Conservation (phyloP, 2,113 vertebrate genomes). For the Chaetodon trifascialis region DNA sequence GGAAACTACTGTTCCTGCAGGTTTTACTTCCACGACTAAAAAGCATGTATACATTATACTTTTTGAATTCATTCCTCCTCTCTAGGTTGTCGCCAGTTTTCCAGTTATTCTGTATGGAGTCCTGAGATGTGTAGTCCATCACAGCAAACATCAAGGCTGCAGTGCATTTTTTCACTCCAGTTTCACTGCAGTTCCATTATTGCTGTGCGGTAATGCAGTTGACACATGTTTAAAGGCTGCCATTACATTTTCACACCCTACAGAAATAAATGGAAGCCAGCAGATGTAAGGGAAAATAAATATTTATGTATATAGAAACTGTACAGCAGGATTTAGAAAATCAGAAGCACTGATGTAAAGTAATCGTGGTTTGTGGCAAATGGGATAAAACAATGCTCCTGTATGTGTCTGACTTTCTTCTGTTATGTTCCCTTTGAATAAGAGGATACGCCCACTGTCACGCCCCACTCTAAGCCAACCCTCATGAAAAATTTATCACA, state of each 20-base stretch:
- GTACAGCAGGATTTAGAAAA: not conserved
- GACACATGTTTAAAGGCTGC: not conserved
- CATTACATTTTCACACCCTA: not conserved
- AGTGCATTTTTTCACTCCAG: not conserved
- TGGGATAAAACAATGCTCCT: not conserved
- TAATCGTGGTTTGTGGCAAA: not conserved
- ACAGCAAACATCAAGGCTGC: not conserved
- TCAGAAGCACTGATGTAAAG: not conserved
- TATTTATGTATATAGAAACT: not conserved
- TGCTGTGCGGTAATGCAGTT: not conserved
- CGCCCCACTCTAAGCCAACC: not conserved
- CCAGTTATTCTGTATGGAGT: not conserved
- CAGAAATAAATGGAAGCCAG: not conserved
- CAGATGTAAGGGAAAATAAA: not conserved
- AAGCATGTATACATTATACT: not conserved
- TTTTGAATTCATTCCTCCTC: not conserved
- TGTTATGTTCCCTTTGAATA: no score
- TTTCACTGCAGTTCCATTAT: not conserved
- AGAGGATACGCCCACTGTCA: constrained; percentile 22
- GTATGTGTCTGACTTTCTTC: not conserved
- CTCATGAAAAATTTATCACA: constrained; percentile 20
- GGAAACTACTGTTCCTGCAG: not conserved
- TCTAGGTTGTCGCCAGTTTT: not conserved
- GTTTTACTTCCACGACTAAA: constrained; percentile 2
- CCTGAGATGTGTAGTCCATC: not conserved